Evolutionary conservation across 2,888 invertebrate genomes (phyloP).

Genomic region (Dasysyrphus tricinctus): DNA sequence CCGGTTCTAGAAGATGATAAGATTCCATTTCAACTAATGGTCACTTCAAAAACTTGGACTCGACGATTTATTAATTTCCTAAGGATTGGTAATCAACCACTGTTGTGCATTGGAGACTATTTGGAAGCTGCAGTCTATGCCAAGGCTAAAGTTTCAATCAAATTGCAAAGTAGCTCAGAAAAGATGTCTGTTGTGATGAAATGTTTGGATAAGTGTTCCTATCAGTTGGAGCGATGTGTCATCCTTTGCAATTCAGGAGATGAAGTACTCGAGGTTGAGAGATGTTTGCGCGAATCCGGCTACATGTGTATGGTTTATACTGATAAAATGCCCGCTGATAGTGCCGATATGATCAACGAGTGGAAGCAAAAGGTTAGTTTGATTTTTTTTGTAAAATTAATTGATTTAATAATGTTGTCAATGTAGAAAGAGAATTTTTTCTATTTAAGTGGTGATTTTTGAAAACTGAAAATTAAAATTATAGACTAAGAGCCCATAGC

Average conservation of each 20-base stretch:
- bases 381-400: neutral
- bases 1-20: constrained; percentile 74
- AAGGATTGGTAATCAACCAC: constrained; percentile 84
- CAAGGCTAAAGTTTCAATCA: constrained; percentile 84
- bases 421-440: neutral
- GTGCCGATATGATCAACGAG: constrained; percentile 72
- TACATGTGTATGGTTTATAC: constrained; percentile 76
- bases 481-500: too few species aligned
- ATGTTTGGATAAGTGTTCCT: constrained; percentile 80
- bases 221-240: constrained; percentile 84
- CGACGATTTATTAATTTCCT: constrained; percentile 84
- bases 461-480: too few species aligned
- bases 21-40: constrained; percentile 85
- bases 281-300: constrained; percentile 77
- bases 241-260: constrained; percentile 86
- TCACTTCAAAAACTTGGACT: constrained; percentile 84
- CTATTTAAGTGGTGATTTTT: too few species aligned
- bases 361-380: constrained; percentile 77
- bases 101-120: constrained; percentile 88
- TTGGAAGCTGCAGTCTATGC: constrained; percentile 91
- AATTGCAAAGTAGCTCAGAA: constrained; percentile 78
- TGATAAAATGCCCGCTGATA: constrained; percentile 63
- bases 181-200: constrained; percentile 74
- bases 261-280: constrained; percentile 84
- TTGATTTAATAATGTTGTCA: neutral